Conservation (phyloP, 2,113 vertebrate genomes). For the Columba janthina region DNA sequence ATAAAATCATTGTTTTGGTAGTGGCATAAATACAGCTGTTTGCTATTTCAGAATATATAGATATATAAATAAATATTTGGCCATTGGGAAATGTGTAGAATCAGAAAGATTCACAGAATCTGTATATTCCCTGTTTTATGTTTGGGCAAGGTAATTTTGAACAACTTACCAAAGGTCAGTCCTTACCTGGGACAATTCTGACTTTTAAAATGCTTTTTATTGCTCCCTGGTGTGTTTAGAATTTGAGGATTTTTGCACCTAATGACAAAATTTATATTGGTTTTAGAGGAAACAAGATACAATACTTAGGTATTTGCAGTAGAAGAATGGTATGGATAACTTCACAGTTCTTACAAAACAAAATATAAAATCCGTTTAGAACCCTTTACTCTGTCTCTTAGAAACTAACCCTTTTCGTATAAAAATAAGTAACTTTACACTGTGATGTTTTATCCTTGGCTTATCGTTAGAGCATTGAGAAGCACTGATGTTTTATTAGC, state of each 20-base stretch:
- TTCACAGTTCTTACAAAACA: not conserved
- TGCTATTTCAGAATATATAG: not conserved
- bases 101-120: not conserved
- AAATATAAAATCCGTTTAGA: not conserved
- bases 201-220: not conserved
- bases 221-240: not conserved
- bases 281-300: not conserved
- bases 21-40: not conserved
- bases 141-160: not conserved
- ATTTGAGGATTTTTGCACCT: rapidly evolving
- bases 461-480: not conserved
- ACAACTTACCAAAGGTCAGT: not conserved
- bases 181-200: not conserved
- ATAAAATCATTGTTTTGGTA: not conserved
- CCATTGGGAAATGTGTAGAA: not conserved
- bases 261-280: not conserved
- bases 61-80: not conserved
- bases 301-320: not conserved
- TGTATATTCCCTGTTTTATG: not conserved
- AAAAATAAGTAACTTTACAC: not conserved
- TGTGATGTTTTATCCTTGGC: not conserved
- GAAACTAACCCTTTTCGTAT: not conserved
- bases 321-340: not conserved
- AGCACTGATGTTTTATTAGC: not conserved
- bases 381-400: not conserved